A percentile compares a stretch with the other conserved stretches of the same genome.
These are phyloP conservation scores for Macquaria australasica DNA, from an alignment of 2,113 vertebrate species.

Conservation along the genomic window DNA sequence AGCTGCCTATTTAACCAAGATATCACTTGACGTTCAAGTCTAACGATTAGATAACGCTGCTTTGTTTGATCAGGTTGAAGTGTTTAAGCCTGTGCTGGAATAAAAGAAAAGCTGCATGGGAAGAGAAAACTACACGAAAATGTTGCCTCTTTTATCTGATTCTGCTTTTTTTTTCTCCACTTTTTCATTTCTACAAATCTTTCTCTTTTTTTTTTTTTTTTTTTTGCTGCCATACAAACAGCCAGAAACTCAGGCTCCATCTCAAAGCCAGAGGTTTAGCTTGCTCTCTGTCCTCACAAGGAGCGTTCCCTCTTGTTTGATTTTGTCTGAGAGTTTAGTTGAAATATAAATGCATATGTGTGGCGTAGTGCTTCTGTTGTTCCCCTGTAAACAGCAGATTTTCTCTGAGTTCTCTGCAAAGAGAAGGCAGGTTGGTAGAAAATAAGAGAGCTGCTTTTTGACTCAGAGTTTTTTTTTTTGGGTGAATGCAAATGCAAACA, in stretches of 20 bases:
- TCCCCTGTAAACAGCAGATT: slow-evolving; percentile 58
- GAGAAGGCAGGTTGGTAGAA: not conserved
- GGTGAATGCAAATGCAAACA: slow-evolving; percentile 59
- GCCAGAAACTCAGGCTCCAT: not conserved
- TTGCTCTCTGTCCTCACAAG: not conserved
- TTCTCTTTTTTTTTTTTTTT: not conserved
- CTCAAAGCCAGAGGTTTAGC: not conserved
- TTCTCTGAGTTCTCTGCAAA: slow-evolving; percentile 16
- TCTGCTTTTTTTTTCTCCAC: not conserved
- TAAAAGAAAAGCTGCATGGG: not conserved
- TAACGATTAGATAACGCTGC: slow-evolving; percentile 31
- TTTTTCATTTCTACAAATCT: not conserved
- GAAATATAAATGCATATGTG: slow-evolving; percentile 40
- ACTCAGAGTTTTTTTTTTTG: slow-evolving; percentile 7
- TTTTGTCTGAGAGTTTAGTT: slow-evolving; percentile 21
- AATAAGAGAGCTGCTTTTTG: slow-evolving; percentile 34
- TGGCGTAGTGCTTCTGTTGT: slow-evolving; percentile 30
- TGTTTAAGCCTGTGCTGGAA: slow-evolving; percentile 9
- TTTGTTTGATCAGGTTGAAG: slow-evolving; percentile 48
- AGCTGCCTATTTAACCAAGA: slow-evolving; percentile 57
- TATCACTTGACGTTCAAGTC: slow-evolving; percentile 37
- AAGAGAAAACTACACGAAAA: slow-evolving; percentile 6
- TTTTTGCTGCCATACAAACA: not conserved
- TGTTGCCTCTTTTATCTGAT: slow-evolving; percentile 20
- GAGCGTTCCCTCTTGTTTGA: slow-evolving; percentile 15